Evolutionary conservation across 2,888 invertebrate species (phyloP).

Genomic region (Ennomos quercinarius): DNA sequence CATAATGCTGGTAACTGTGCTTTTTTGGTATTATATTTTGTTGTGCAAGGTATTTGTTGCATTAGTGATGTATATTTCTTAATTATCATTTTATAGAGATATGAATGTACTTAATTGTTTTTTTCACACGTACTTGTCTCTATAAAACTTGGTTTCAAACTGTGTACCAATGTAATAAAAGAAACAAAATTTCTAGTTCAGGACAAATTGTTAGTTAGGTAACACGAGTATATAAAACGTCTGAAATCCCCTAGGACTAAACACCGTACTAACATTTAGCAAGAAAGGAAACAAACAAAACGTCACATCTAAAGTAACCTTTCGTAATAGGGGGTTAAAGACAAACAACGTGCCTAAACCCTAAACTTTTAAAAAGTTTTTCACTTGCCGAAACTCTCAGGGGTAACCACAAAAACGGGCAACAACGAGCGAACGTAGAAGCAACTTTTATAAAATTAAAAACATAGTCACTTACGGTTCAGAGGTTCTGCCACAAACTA

Average conservation of each 20-base stretch:
- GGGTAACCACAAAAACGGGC: constrained; percentile 33
- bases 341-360: constrained; percentile 36
- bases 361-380: constrained; percentile 38
- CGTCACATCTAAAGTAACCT: constrained; percentile 27
- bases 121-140: no score
- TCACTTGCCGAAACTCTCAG: constrained; percentile 36
- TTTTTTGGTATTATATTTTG: no score
- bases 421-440: constrained; percentile 42
- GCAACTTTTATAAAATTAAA: constrained; percentile 48
- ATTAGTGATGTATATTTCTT: no score
- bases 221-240: no score
- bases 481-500: not conserved
- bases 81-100: no score
- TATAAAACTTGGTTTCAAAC: no score
- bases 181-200: no score
- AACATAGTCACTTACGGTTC: constrained; percentile 24
- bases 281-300: constrained; percentile 11
- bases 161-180: no score
- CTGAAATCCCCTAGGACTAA: not conserved
- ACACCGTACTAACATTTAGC: not conserved
- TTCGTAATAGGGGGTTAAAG: constrained; percentile 33
- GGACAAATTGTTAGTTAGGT: no score
- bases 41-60: no score
- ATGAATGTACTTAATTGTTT: no score
- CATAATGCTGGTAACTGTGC: no score